A percentile compares a stretch with the other conserved stretches of the same genome.
Evolutionary conservation across 2,797 vertebrate genomes (phyloP).

Genomic region (Varecia variegata): DNA sequence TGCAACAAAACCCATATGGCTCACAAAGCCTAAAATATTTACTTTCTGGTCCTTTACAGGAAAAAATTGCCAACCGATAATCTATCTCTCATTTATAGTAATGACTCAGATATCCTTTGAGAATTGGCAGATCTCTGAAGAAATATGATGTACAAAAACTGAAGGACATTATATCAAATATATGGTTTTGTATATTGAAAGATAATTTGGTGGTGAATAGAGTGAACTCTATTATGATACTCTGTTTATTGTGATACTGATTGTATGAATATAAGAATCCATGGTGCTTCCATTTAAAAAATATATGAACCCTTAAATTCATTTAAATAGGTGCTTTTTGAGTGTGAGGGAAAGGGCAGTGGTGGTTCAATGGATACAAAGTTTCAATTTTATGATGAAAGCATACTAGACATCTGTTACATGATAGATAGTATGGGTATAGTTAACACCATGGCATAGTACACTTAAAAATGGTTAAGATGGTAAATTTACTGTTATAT

Average conservation of each 20-base stretch:
- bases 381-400: neutral
- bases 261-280: neutral
- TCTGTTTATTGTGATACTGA: neutral
- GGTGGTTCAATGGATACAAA: neutral
- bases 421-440: neutral
- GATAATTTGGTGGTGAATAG: neutral
- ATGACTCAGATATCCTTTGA: neutral
- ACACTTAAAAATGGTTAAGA: neutral
- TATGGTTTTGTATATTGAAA: neutral
- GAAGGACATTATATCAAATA: neutral
- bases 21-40: neutral
- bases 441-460: neutral
- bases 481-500: neutral
- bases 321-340: neutral
- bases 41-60: neutral
- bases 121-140: neutral
- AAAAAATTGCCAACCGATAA: neutral
- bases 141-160: neutral
- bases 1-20: neutral
- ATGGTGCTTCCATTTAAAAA: neutral
- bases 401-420: neutral
- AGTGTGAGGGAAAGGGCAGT: neutral
- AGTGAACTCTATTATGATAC: neutral
- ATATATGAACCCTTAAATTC: neutral
- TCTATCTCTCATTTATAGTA: neutral